These are phyloP conservation scores for Cirrhinus molitorella DNA, from an alignment of 2,797 vertebrate genomes.

Conservation along the genomic window DNA sequence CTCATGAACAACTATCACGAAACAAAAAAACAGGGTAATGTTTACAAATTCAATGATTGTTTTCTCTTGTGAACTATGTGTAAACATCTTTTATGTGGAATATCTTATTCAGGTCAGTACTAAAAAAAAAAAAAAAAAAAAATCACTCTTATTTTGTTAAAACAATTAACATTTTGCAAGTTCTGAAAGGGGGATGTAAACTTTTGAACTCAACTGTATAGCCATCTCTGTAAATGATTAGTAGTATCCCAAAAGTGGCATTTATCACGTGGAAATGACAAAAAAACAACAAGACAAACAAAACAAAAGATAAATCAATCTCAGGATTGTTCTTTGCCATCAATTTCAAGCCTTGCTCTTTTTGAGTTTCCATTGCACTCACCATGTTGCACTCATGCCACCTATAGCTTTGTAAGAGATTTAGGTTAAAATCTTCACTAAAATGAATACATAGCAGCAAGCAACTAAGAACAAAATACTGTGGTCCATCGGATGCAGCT, in stretches of 20 bases:
- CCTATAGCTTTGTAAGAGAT: constrained; percentile 52
- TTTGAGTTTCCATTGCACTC: constrained; percentile 49
- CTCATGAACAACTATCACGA: no score
- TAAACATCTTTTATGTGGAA: no score
- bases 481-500: constrained; percentile 48
- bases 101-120: no score
- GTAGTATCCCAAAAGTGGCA: not conserved
- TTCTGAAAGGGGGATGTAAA: no score
- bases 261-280: constrained; percentile 62
- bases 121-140: no score
- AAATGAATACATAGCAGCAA: constrained; percentile 65
- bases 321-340: constrained; percentile 77
- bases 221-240: constrained; percentile 11
- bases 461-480: constrained; percentile 60
- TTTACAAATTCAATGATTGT: no score
- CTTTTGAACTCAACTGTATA: not conserved
- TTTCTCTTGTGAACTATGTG: no score
- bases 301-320: constrained; percentile 54
- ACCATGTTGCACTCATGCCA: constrained; percentile 47
- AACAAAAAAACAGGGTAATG: no score
- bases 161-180: no score
- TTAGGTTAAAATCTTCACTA: constrained; percentile 51
- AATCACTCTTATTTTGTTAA: no score
- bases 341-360: constrained; percentile 55
- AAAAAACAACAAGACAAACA: constrained; percentile 43